phyloP scores from a whole-genome alignment of 2,797 vertebrate genomes.

The Crocidura indochinensis region DNA sequence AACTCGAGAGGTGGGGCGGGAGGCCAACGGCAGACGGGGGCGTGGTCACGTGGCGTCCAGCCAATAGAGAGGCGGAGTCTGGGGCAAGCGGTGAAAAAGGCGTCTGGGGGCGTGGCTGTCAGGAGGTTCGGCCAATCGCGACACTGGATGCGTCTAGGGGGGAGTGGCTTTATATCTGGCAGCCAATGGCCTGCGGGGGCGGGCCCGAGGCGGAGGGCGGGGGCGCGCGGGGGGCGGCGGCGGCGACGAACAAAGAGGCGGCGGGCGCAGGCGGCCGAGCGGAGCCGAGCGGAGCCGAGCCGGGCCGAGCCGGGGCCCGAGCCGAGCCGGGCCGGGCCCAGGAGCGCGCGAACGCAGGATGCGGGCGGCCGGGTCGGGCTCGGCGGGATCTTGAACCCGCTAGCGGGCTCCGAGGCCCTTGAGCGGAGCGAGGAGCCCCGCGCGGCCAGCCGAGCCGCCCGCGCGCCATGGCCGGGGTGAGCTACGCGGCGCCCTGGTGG shows the following conservation, averaged over 20 bases:
- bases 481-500: slow-evolving; percentile 98
- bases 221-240: slow-evolving; percentile 69
- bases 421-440: slow-evolving; percentile 46
- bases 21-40: not conserved
- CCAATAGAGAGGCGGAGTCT: not conserved
- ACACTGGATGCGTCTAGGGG: not conserved
- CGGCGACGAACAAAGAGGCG: slow-evolving; percentile 84
- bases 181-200: slow-evolving; percentile 64
- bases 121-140: not conserved
- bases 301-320: slow-evolving; percentile 70
- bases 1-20: not conserved
- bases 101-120: not conserved
- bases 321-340: slow-evolving; percentile 75
- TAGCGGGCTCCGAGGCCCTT: not conserved
- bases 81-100: not conserved
- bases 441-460: slow-evolving; percentile 12
- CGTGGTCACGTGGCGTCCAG: not conserved
- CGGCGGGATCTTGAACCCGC: slow-evolving; percentile 66
- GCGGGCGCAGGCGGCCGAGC: slow-evolving; percentile 79
- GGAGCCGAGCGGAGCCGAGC: slow-evolving; percentile 76
- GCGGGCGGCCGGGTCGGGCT: slow-evolving; percentile 66
- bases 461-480: slow-evolving; percentile 94
- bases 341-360: slow-evolving; percentile 72
- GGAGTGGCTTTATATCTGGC: not conserved
- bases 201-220: slow-evolving; percentile 11